Base-by-base conservation (phyloP, 2,797 vertebrate species). In the Pipistrellus nathusii region DNA sequence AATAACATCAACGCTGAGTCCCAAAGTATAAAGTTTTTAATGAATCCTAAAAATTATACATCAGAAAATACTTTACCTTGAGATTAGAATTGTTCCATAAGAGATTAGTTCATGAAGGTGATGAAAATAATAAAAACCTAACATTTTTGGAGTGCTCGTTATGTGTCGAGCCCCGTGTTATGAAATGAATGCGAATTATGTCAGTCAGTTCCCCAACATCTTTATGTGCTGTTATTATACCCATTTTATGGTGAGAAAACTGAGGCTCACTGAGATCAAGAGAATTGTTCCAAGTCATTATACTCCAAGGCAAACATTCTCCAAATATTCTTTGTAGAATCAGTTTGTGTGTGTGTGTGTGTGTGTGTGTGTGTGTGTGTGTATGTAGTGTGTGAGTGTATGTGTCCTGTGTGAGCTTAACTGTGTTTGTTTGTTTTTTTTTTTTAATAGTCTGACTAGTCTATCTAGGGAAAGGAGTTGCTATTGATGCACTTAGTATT, bases 291-390 rank as follows among this genome's bases (percentile, higher is more conserved):
- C n/a, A 76, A 48, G 78, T 46, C 35, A 23, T 78, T 64, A 23
- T 25, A 21, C 9, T 53, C n/a, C 35, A 95, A 75, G 48, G 72
- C 51, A 92, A 88, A 72, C 13, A 68, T 71, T 55, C 35, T 12
- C n/a, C 48, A 83, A 86, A 48, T 41, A 88, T n/a, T 87, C 77
- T 48, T 78, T 93, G 69, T 25, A 15, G 84, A 85, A 83, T 25
- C 44, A 85, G 30, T 23, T 8, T 11, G 38, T 27, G 6, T 64
- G 38, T 64, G 23, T 73, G 23, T 27, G 82, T 41, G 38, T 41
- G 38, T 53, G 6, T 62, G 64, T 9, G 14, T 64, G 30, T 64
- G 10, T 55, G 0, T 90, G 85, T 51, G 18, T 66, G 23, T 35
- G 3, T 23, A 44, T 64, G 20, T 73, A 44, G 23, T 30, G 82